Conservation (phyloP, 2,888 invertebrate genomes). For the Linhomoeus sp. region DNA sequence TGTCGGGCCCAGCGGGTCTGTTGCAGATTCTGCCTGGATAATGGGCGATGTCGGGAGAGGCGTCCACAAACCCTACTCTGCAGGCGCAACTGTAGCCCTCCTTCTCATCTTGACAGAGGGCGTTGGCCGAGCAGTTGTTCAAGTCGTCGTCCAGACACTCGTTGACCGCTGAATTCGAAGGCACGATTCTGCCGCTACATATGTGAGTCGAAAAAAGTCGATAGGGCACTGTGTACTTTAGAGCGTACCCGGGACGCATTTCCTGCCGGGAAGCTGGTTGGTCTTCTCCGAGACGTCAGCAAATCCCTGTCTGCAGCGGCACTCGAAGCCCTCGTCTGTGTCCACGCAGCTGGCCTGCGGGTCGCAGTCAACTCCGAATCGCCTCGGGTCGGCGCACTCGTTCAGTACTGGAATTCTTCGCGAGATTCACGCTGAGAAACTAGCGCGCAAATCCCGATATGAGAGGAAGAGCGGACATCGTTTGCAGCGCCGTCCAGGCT, state of each 20-base stretch:
- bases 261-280: slow-evolving; percentile 18
- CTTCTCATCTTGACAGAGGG: slow-evolving; percentile 66
- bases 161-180: slow-evolving; percentile 63
- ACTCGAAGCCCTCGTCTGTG: slow-evolving; percentile 1
- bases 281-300: slow-evolving; percentile 17
- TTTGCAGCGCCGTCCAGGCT: too few relatives aligned
- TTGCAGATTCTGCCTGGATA: slow-evolving; percentile 20
- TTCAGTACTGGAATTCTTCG: too few relatives aligned
- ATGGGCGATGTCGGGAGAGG: slow-evolving; percentile 11
- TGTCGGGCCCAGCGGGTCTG: slow-evolving; percentile 7
- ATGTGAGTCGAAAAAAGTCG: too few relatives aligned
- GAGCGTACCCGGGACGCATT: slow-evolving; percentile 21
- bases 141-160: slow-evolving; percentile 54
- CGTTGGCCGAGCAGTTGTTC: slow-evolving; percentile 68
- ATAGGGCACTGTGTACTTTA: too few relatives aligned
- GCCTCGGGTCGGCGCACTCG: too few relatives aligned
- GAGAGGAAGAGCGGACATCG: too few relatives aligned
- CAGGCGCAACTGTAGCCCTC: slow-evolving; percentile 62
- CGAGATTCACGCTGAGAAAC: too few relatives aligned
- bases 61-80: slow-evolving; percentile 22
- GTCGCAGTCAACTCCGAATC: slow-evolving; percentile 23
- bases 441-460: too few relatives aligned
- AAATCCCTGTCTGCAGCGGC: slow-evolving; percentile 8
- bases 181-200: too few relatives aligned
- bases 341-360: slow-evolving; percentile 6